Evolutionary conservation across 2,888 invertebrate genomes (phyloP).

Genomic region (Clanis bilineata): DNA sequence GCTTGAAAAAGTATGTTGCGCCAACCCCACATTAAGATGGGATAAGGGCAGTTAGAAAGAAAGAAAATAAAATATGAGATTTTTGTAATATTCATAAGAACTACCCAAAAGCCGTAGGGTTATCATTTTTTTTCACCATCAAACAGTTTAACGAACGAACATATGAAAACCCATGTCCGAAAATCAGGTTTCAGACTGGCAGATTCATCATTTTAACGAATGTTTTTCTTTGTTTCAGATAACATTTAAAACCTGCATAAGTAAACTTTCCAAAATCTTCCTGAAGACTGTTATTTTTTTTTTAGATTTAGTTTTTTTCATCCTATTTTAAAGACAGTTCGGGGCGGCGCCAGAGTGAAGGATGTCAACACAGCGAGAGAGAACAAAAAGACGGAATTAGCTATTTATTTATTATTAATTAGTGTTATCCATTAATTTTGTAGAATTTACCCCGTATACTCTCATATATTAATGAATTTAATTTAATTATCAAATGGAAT

Average conservation of each 20-base stretch:
- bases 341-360: slow-evolving; percentile 47
- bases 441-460: slow-evolving; percentile 18
- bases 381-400: slow-evolving; percentile 78
- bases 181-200: no score
- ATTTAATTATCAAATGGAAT: slow-evolving; percentile 36
- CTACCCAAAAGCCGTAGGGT: no score
- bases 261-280: slow-evolving; percentile 76
- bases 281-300: slow-evolving; percentile 74
- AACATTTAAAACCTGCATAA: slow-evolving; percentile 66
- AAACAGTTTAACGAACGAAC: no score
- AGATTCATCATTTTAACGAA: slow-evolving; percentile 18
- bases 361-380: slow-evolving; percentile 76
- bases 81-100: no score
- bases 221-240: slow-evolving; percentile 68
- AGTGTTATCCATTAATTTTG: slow-evolving; percentile 54
- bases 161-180: no score
- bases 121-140: no score
- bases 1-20: no score
- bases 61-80: no score
- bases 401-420: slow-evolving; percentile 70
- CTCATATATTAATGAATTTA: slow-evolving; percentile 37
- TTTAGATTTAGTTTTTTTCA: slow-evolving; percentile 57
- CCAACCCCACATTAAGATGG: no score
- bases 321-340: slow-evolving; percentile 52
- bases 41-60: no score